These are phyloP conservation scores for Drosophila austrosaltans DNA, from an alignment of 2,888 invertebrate genomes.

Conservation along the genomic window DNA sequence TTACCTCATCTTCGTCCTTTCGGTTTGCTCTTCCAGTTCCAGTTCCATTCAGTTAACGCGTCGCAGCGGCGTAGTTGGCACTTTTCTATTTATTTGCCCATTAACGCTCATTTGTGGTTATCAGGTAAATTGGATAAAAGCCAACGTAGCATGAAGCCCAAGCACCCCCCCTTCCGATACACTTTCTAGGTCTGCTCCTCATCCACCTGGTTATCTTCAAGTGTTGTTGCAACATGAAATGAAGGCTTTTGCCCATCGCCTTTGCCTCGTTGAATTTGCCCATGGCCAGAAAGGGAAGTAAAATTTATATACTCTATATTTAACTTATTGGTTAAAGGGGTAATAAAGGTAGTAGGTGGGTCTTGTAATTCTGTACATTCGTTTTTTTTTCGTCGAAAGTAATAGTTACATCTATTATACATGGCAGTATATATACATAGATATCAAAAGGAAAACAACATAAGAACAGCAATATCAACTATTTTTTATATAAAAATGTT, in stretches of 20 bases:
- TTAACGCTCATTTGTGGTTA: slow-evolving; percentile 78
- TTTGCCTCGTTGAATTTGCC: slow-evolving; percentile 25
- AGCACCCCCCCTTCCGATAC: slow-evolving; percentile 1
- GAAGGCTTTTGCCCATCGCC: slow-evolving; percentile 49
- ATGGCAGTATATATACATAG: too few relatives aligned
- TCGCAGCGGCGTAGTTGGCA: slow-evolving; percentile 72
- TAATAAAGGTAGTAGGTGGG: not conserved
- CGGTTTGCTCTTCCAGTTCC: slow-evolving; percentile 4
- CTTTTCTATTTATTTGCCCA: slow-evolving; percentile 78
- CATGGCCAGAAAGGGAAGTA: slow-evolving; percentile 19
- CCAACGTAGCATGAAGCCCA: slow-evolving; percentile 73
- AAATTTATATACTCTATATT: slow-evolving; percentile 32
- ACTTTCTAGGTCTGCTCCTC: slow-evolving; percentile 9
- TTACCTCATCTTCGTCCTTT: not conserved
- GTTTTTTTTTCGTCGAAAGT: too few relatives aligned
- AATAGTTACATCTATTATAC: too few relatives aligned
- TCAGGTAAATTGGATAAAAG: slow-evolving; percentile 79
- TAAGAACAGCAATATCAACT: too few relatives aligned
- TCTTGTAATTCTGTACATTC: not conserved
- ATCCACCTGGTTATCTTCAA: slow-evolving; percentile 62
- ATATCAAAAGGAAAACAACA: too few relatives aligned
- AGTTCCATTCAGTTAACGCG: slow-evolving; percentile 63
- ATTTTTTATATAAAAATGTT: too few relatives aligned
- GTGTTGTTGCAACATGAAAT: slow-evolving; percentile 69
- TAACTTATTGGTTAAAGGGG: not conserved